These are phyloP conservation scores for Meloidogyne hapla DNA, from an alignment of 1,140 invertebrate genomes.

Conservation along the genomic window DNA sequence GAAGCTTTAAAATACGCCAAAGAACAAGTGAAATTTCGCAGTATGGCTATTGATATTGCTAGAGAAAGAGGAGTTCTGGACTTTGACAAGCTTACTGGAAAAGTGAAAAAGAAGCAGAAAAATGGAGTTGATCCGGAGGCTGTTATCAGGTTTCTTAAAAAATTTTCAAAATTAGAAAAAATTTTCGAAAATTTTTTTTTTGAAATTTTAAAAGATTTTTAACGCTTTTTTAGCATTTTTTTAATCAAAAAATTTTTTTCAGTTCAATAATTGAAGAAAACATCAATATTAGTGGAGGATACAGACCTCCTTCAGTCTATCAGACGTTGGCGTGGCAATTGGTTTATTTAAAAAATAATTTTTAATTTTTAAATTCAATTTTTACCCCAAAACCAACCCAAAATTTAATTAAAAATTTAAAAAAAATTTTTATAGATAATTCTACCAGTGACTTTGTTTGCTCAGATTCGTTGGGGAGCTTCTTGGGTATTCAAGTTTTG, in stretches of 20 bases:
- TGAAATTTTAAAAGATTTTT: too few relatives aligned
- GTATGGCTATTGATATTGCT: constrained; percentile 76
- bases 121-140: constrained; percentile 77
- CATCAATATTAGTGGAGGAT: constrained; percentile 77
- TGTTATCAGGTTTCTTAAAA: constrained; percentile 69
- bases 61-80: constrained; percentile 72
- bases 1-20: constrained; percentile 82
- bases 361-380: neutral
- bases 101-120: constrained; percentile 71
- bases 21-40: constrained; percentile 81
- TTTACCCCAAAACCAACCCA: too few relatives aligned
- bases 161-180: neutral
- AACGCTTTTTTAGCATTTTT: too few relatives aligned
- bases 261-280: constrained; percentile 80
- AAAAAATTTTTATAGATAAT: constrained; percentile 13
- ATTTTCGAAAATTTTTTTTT: neutral
- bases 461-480: constrained; percentile 75
- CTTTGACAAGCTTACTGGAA: constrained; percentile 67
- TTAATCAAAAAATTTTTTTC: neutral
- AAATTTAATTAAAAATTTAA: neutral
- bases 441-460: constrained; percentile 43
- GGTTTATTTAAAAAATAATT: neutral
- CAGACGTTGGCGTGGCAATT: constrained; percentile 81
- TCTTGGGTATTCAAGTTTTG: constrained; percentile 79
- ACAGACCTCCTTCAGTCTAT: constrained; percentile 73